Evolutionary conservation across 2,113 vertebrate genomes (phyloP).

Genomic region (Oxygymnocypris stewartii): DNA sequence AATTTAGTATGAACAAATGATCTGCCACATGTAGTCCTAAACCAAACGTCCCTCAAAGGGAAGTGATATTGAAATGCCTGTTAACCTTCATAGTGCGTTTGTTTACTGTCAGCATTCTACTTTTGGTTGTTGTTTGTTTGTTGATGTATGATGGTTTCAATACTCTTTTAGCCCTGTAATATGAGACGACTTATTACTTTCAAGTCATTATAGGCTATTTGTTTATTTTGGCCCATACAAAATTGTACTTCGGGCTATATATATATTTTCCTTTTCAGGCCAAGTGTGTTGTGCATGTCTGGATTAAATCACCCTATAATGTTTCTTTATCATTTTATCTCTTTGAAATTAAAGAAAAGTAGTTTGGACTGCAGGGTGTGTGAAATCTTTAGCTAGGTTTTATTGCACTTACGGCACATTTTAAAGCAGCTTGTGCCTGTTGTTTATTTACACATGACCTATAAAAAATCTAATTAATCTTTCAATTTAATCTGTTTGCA

Average conservation of each 20-base stretch:
- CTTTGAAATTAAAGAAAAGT: neutral
- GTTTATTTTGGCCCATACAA: neutral
- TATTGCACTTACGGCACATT: conserved; percentile 16
- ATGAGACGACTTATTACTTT: neutral
- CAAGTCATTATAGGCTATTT: neutral
- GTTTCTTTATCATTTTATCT: neutral
- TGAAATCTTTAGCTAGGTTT: neutral
- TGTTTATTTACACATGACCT: neutral
- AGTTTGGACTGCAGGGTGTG: neutral
- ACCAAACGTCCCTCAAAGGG: neutral
- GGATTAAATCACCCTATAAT: neutral
- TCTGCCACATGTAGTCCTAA: neutral
- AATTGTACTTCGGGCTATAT: neutral
- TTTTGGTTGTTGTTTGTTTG: neutral
- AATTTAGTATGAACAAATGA: conserved; percentile 7
- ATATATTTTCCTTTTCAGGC: neutral
- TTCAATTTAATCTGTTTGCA: neutral
- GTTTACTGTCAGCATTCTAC: conserved; percentile 2
- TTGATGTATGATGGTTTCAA: neutral
- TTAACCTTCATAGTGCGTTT: neutral
- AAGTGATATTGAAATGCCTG: neutral
- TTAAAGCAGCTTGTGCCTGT: neutral
- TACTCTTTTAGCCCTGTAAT: neutral
- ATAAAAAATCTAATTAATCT: neutral
- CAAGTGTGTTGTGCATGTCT: neutral